Conservation (phyloP, 2,113 vertebrate genomes). For the Plecotus auritus region DNA sequence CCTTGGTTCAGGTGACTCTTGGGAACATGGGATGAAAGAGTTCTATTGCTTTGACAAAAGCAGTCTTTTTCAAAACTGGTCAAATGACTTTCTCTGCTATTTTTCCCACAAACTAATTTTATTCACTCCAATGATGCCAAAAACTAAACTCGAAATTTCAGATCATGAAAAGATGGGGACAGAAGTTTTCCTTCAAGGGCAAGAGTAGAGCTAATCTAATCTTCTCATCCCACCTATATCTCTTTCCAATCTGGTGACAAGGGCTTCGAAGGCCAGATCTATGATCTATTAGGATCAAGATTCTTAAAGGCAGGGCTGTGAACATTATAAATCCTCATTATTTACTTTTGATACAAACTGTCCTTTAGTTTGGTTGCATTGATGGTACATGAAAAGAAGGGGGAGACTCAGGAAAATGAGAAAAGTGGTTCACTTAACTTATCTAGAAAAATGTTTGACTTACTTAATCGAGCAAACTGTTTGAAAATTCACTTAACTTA, state of each 20-base stretch:
- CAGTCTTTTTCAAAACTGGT: background rate
- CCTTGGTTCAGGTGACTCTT: background rate
- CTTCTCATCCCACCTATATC: background rate
- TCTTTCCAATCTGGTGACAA: background rate
- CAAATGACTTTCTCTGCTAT: background rate
- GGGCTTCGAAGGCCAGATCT: accelerated
- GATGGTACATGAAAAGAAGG: background rate
- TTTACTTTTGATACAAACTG: background rate
- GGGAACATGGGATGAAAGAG: background rate
- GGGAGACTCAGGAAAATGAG: background rate
- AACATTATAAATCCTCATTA: background rate
- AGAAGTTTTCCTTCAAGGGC: background rate
- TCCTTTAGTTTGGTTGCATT: background rate
- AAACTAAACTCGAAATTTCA: background rate
- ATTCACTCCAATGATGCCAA: background rate
- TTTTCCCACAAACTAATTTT: background rate
- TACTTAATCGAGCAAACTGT: background rate
- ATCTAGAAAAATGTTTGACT: background rate
- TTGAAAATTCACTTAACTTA: background rate
- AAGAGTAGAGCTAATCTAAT: background rate
- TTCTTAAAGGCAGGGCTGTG: background rate
- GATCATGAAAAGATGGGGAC: background rate
- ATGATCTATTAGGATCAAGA: background rate
- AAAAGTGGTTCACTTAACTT: background rate
- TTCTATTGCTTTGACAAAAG: background rate